Percentiles rank a stretch among this genome's conserved stretches.
These are phyloP conservation scores for Lutraria rhynchaena DNA, from an alignment of 1,140 invertebrate genomes.

Conservation along the genomic window DNA sequence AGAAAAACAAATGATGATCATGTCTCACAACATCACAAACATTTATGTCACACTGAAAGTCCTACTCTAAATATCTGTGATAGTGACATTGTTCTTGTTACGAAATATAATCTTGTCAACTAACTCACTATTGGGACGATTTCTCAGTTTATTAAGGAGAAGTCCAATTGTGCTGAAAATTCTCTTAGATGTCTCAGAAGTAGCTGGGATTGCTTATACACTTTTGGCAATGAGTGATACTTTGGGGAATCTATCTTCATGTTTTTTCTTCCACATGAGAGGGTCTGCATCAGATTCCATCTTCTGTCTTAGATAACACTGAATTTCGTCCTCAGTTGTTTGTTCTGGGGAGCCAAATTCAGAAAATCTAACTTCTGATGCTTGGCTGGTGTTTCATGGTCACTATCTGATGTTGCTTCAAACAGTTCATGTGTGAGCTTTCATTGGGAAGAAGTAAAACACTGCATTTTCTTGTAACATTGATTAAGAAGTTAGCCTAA, in stretches of 20 bases:
- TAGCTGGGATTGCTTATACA: slow-evolving; percentile 34
- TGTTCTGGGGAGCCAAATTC: background rate
- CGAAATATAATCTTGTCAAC: slow-evolving; percentile 39
- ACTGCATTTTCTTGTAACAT: slow-evolving; percentile 22
- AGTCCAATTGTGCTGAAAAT: slow-evolving; percentile 13
- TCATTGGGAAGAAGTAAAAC: slow-evolving; percentile 3
- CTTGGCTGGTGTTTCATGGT: slow-evolving; percentile 20
- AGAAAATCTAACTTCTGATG: slow-evolving; percentile 8
- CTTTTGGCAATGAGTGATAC: slow-evolving; percentile 10
- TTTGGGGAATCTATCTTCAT: slow-evolving; percentile 14
- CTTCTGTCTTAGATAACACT: background rate
- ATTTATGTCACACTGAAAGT: too few species aligned
- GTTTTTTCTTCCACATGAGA: slow-evolving; percentile 22
- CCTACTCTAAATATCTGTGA: too few species aligned
- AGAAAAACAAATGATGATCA: too few species aligned
- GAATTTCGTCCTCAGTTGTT: background rate
- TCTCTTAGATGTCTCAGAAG: slow-evolving; percentile 16
- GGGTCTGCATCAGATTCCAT: background rate
- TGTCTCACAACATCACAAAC: too few species aligned
- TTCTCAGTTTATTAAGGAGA: slow-evolving; percentile 21
- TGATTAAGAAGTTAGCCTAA: slow-evolving; percentile 17
- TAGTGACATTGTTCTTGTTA: slow-evolving; percentile 9
- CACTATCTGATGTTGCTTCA: slow-evolving; percentile 2
- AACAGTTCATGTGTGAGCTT: background rate
- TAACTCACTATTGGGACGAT: slow-evolving; percentile 7